These are phyloP conservation scores for Helogale parvula DNA, from an alignment of 2,113 vertebrate genomes.

Conservation along the genomic window DNA sequence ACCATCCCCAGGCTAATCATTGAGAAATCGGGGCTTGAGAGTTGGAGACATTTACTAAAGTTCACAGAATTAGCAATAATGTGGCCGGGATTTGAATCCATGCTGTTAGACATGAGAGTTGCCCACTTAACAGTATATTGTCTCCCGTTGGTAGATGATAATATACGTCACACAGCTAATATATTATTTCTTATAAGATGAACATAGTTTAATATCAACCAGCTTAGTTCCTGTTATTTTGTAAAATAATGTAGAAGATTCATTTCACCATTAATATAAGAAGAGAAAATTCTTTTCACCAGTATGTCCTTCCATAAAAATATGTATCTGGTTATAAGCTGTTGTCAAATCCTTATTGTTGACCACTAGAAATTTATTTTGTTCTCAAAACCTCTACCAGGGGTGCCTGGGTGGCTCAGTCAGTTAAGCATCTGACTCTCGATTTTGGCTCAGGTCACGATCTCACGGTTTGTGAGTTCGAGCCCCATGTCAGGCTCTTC, in stretches of 20 bases:
- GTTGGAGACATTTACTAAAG: neutral
- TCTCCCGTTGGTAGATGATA: neutral
- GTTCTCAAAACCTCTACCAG: neutral
- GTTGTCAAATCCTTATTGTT: neutral
- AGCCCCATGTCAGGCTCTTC: too few relatives aligned
- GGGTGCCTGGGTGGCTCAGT: too few relatives aligned
- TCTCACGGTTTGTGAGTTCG: too few relatives aligned
- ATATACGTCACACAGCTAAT: neutral
- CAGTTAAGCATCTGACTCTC: too few relatives aligned
- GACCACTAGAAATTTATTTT: neutral
- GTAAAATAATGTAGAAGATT: neutral
- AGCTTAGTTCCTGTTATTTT: neutral
- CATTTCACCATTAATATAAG: neutral
- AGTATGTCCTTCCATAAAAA: neutral
- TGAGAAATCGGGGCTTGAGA: neutral
- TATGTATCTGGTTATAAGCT: neutral
- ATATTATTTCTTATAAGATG: neutral
- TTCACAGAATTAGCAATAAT: neutral
- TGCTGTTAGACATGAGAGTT: neutral
- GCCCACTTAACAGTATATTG: neutral
- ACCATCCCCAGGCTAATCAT: neutral
- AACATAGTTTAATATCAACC: neutral
- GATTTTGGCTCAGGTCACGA: too few relatives aligned
- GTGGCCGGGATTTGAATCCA: neutral
- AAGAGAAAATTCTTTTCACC: constrained; percentile 11